These are phyloP conservation scores for Cephus runcator DNA, from an alignment of 2,888 invertebrate species.

Conservation along the genomic window DNA sequence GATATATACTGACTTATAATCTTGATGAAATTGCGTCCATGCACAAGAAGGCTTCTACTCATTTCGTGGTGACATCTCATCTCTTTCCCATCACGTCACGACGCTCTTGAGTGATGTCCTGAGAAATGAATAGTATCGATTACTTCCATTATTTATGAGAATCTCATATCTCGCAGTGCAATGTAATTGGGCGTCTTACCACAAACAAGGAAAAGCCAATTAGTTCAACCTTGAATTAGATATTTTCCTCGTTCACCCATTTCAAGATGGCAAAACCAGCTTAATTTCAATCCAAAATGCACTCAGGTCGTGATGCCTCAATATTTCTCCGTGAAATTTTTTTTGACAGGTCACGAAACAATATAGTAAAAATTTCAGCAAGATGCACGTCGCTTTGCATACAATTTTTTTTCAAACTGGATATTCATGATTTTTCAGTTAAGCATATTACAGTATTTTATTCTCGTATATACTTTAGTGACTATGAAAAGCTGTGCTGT, in stretches of 20 bases:
- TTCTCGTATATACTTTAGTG: no score
- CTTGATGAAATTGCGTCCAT: neutral
- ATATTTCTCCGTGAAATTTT: no score
- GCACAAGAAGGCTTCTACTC: neutral
- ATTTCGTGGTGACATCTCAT: neutral
- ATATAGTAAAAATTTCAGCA: no score
- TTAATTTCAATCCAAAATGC: no score
- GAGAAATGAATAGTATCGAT: neutral
- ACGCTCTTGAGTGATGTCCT: neutral
- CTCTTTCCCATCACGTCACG: neutral
- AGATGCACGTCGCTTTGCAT: no score
- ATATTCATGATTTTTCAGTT: no score
- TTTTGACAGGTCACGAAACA: no score
- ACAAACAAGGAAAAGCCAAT: neutral
- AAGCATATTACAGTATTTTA: no score
- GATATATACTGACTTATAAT: neutral
- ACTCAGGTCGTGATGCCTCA: no score
- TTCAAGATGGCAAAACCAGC: no score
- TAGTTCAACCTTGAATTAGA: neutral
- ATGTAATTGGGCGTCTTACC: neutral
- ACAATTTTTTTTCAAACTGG: no score
- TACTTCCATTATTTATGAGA: neutral
- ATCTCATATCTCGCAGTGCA: neutral
- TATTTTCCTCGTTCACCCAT: neutral
- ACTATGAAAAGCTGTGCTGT: no score